phyloP scores from a whole-genome alignment of 2,888 invertebrate genomes.

The Amblyjoppa fuscipennis region DNA sequence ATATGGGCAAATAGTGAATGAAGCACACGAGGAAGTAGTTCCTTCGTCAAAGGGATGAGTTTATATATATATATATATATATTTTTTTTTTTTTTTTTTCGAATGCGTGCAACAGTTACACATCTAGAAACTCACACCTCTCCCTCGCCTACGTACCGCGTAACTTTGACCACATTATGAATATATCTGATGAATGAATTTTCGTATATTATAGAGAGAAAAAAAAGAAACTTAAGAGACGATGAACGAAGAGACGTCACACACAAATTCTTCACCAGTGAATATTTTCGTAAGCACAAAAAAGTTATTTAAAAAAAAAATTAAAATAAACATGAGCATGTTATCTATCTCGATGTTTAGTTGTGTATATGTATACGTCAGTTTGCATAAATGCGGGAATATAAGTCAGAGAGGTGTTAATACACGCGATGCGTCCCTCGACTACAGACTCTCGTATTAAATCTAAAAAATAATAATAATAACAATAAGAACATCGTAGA shows the following conservation, averaged over 20 bases:
- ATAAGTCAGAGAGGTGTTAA: slow-evolving; percentile 38
- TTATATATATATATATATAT: background rate
- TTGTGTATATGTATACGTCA: slow-evolving; percentile 64
- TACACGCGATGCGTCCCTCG: slow-evolving; percentile 27
- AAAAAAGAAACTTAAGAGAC: slow-evolving; percentile 27
- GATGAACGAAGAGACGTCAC: slow-evolving; percentile 14
- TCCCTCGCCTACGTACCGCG: background rate
- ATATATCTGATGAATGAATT: slow-evolving; percentile 48
- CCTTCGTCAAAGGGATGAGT: background rate
- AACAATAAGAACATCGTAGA: slow-evolving; percentile 47
- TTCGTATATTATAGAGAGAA: slow-evolving; percentile 12
- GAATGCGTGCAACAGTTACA: background rate
- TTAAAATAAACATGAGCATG: slow-evolving; percentile 47
- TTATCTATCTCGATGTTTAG: slow-evolving; percentile 66
- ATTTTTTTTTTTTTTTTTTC: background rate
- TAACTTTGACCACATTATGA: slow-evolving; percentile 22
- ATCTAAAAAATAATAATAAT: slow-evolving; percentile 25
- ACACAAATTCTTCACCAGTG: slow-evolving; percentile 47
- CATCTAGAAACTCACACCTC: slow-evolving; percentile 8
- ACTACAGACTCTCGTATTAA: slow-evolving; percentile 50
- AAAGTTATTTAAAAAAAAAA: background rate
- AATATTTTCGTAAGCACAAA: slow-evolving; percentile 64
- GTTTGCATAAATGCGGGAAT: slow-evolving; percentile 53
- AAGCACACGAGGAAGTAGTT: slow-evolving; percentile 5
- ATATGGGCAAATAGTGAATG: background rate